Evolutionary conservation across 2,888 invertebrate genomes (phyloP), one percentile per base, ranked within the genome.

Genomic region (Thelaira solivaga): DNA sequence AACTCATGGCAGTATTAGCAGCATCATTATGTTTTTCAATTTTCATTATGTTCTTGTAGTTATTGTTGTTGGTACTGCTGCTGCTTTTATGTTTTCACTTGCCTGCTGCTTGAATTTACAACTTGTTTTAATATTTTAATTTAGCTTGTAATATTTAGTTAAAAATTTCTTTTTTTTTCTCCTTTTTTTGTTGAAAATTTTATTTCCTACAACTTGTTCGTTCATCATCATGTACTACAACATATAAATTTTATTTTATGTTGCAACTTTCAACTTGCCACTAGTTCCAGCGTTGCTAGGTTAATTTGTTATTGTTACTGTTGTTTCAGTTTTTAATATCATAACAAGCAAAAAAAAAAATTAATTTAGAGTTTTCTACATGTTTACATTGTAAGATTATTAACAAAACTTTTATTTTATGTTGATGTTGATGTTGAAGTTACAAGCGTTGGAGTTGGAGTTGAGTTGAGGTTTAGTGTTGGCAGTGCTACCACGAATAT

Each of bases 81-180:
- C 51, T 24, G 39, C 39, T 24, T 24, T 34, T 29, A 10, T 22
- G 16, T 47, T 11, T 13, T 36, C 34, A 24, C 26, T 39, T 34
- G 11, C 31, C 34, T 24, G 26, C 59, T 53, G 69, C 51, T 53
- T 53, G 24, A 31, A 43, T 51, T 53, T 39, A 67, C 36, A 22
- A 64, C 47, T 45, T 45, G 24, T 55, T 67, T 67, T 67, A 62
- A 61, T 67, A 72, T 72, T 76, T 47, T 61, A 65, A 72, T 76
- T 72, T 68, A 49, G 34, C 36, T 55, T 49, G 24, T 67, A 65
- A 24, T 61, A 67, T 55, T 57, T 41, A 18, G 18, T 57, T 10
- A 1, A 22, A 24, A 22, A 7, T 55, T 45, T 53, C 22, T 11
- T 34, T 49, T 29, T 24, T 11, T 43, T 26, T 41, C 59, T 72